Conservation (phyloP, 1,140 invertebrate genomes). For the Amyelois transitella region DNA sequence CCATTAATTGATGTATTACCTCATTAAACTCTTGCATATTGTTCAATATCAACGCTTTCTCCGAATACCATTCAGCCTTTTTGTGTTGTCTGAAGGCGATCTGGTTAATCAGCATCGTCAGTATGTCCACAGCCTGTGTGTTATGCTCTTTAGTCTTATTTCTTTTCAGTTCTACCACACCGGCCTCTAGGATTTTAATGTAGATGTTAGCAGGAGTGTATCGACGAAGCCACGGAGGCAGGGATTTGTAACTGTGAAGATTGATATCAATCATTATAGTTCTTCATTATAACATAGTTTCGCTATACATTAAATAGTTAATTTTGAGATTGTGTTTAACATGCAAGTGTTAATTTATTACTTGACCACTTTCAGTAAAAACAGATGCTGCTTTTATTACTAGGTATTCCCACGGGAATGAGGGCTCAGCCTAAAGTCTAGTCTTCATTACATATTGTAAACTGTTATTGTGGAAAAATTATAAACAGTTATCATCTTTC, state of each 20-base stretch:
- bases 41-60: slow-evolving; percentile 61
- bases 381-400: too few species aligned
- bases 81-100: slow-evolving; percentile 46
- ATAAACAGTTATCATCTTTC: too few species aligned
- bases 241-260: slow-evolving; percentile 37
- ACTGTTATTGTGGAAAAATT: too few species aligned
- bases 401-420: too few species aligned
- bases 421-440: too few species aligned
- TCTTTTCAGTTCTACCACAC: slow-evolving; percentile 47
- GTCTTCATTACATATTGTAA: too few species aligned
- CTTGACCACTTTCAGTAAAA: too few species aligned
- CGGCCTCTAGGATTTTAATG: slow-evolving; percentile 41
- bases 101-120: slow-evolving; percentile 39
- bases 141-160: slow-evolving; percentile 15
- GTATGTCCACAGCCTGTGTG: slow-evolving; percentile 35
- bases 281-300: too few species aligned
- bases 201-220: slow-evolving; percentile 48
- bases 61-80: slow-evolving; percentile 52
- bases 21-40: slow-evolving; percentile 29
- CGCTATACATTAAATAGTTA: too few species aligned
- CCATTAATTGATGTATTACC: too few species aligned
- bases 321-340: too few species aligned
- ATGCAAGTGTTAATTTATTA: too few species aligned
- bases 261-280: not conserved
- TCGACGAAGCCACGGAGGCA: slow-evolving; percentile 39